Evolutionary conservation across 1,140 invertebrate genomes (phyloP), one percentile per base, ranked within the genome.

Genomic region (Neodiprion lecontei): DNA sequence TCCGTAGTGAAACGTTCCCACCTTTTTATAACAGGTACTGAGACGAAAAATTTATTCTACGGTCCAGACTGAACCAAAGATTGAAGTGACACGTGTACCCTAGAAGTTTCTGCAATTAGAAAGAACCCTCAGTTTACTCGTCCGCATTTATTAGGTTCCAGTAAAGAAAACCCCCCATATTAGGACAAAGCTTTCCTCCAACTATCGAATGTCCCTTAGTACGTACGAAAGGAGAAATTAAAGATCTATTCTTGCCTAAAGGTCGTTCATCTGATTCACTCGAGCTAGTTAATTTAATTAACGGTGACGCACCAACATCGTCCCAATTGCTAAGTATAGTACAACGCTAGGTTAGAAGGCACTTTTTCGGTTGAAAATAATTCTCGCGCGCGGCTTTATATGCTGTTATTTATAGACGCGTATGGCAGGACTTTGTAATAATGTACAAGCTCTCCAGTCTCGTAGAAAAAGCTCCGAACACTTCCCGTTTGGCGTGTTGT

Each of bases 231-330:
- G 2, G 2, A 61, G 53, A 61, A 61, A 61, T 61, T 61, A 17
- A 61, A 61, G 53, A 61, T 61, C 53, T 61, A 61, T 61, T 61
- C 53, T 61, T 61, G n/a, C 11, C n/a, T 61, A 61, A 61, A 61
- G 53, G 53, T 61, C 53, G 53, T 61, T 61, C 53, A 61, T 61
- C 53, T 61, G 53, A 61, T 61, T 61, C 53, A 61, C 53, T 61
- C 53, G 53, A 61, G 53, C 53, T 61, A 61, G 53, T 61, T 61
- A 61, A 61, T 61, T 61, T 61, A 61, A 61, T 61, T 61, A 61
- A 61, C 53, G 53, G 53, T 61, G 53, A 61, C 53, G 53, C 53
- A 61, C 53, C 53, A 61, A 61, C 11, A 61, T 61, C 53, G 53
- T 12, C 53, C 53, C 53, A 61, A 61, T 61, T 61, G 53, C 53